These are phyloP conservation scores for Pteropus alecto DNA, from an alignment of 2,113 vertebrate genomes.

Conservation along the genomic window DNA sequence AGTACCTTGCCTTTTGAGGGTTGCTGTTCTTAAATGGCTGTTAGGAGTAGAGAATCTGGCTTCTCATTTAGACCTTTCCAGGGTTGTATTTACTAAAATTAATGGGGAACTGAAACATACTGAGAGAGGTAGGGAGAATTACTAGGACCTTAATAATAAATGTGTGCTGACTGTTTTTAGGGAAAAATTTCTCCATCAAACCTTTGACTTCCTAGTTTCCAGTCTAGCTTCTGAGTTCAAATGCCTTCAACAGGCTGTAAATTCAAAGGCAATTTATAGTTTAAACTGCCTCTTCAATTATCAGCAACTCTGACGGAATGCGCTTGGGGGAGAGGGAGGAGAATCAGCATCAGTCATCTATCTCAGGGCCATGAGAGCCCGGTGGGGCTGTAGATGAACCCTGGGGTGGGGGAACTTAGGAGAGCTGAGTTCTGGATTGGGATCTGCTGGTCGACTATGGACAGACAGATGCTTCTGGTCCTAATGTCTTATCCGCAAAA, in stretches of 20 bases:
- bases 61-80: conserved; percentile 7
- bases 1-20: background rate
- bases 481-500: background rate
- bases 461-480: background rate
- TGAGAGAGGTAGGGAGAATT: background rate
- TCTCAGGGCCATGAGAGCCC: background rate
- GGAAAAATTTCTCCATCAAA: conserved; percentile 34
- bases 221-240: background rate
- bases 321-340: background rate
- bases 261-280: conserved; percentile 4
- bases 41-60: background rate
- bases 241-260: background rate
- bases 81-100: conserved; percentile 33
- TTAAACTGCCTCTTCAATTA: background rate
- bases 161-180: background rate
- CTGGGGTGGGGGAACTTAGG: too few species aligned
- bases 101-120: conserved; percentile 26
- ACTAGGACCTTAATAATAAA: conserved; percentile 33
- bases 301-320: background rate
- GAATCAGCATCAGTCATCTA: background rate
- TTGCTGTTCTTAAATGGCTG: background rate
- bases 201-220: background rate
- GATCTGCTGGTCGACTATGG: background rate
- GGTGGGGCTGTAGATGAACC: background rate
- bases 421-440: background rate